phyloP scores from a whole-genome alignment of 2,888 invertebrate species.

The Chouioia cunea region DNA sequence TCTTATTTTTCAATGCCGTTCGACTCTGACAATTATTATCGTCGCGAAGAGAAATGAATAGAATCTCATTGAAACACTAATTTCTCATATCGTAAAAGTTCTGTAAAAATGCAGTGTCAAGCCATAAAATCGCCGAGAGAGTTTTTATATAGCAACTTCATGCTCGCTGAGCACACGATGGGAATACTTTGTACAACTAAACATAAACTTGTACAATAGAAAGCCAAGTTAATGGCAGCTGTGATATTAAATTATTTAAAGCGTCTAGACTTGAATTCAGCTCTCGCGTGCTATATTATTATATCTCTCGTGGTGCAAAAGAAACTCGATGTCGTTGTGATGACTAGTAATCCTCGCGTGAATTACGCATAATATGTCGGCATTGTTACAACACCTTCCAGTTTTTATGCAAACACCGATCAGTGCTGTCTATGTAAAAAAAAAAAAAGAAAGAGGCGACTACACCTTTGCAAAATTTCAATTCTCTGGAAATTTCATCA shows the following conservation, averaged over 20 bases:
- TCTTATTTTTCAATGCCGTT: too few species aligned
- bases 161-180: constrained; percentile 1
- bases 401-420: constrained; percentile 21
- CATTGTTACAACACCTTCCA: constrained; percentile 55
- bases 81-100: too few species aligned
- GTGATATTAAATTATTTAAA: constrained; percentile 15
- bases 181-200: too few species aligned
- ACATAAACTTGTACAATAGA: constrained; percentile 1
- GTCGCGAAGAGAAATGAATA: too few species aligned
- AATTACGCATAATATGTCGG: constrained; percentile 23
- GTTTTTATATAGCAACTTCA: neutral
- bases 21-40: too few species aligned
- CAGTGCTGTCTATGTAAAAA: neutral
- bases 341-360: neutral
- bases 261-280: neutral
- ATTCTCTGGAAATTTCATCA: too few species aligned
- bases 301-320: neutral
- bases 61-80: too few species aligned
- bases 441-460: too few species aligned
- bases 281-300: neutral
- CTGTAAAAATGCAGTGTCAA: too few species aligned
- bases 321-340: neutral
- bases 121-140: too few species aligned
- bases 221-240: constrained; percentile 9
- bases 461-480: too few species aligned